Evolutionary conservation across 1,140 invertebrate species (phyloP).

Genomic region (Drosophila persimilis): DNA sequence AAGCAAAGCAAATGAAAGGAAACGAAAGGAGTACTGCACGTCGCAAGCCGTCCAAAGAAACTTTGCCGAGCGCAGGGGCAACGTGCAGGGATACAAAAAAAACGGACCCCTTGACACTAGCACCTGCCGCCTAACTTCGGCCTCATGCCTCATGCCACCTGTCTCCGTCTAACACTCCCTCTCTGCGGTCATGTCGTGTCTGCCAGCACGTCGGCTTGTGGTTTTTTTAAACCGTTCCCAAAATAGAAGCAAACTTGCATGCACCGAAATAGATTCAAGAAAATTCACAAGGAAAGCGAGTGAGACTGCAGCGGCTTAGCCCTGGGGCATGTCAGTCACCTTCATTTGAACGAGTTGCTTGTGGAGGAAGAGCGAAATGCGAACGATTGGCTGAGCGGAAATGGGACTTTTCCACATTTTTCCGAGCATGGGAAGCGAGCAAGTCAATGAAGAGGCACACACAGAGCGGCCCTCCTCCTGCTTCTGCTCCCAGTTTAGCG

Average conservation of each 20-base stretch:
- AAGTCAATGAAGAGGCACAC: constrained; percentile 50
- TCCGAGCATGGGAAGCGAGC: constrained; percentile 10
- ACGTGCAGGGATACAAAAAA: constrained; percentile 61
- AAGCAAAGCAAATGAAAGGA: constrained; percentile 7
- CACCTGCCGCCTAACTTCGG: not conserved
- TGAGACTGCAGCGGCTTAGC: not conserved
- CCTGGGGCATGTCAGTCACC: constrained; percentile 65
- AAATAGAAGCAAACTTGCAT: constrained; percentile 73
- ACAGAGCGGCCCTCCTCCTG: constrained; percentile 3
- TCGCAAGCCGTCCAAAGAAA: constrained; percentile 16
- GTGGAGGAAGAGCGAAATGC: constrained; percentile 1
- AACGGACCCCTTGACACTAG: constrained; percentile 30
- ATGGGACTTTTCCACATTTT: too few species aligned
- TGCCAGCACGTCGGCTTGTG: constrained; percentile 63
- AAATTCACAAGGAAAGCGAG: constrained; percentile 4
- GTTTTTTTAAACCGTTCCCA: constrained; percentile 64
- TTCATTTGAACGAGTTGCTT: constrained; percentile 61
- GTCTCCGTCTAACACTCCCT: constrained; percentile 1
- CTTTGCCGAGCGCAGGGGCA: constrained; percentile 51
- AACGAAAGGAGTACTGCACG: not conserved
- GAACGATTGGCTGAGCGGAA: too few species aligned
- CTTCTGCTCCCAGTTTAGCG: constrained; percentile 15
- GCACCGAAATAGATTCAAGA: constrained; percentile 57
- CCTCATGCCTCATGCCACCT: constrained; percentile 16
- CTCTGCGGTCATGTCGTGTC: constrained; percentile 58